Conservation (phyloP, 64 coral and sea anemone genomes). For the Montipora sp. region DNA sequence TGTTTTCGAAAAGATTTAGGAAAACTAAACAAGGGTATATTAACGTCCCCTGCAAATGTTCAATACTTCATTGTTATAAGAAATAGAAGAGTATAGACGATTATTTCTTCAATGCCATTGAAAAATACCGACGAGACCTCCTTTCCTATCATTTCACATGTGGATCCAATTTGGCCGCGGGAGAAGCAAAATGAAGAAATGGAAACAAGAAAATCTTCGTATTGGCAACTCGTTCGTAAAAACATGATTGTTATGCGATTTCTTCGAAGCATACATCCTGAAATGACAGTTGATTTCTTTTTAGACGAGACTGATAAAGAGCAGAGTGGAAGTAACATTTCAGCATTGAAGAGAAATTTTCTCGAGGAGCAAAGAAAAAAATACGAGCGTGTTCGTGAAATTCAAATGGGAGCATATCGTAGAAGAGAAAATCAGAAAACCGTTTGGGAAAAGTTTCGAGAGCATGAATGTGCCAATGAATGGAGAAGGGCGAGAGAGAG, state of each 20-base stretch:
- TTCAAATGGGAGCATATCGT: slow-evolving; percentile 3
- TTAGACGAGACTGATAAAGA: background rate
- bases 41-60: background rate
- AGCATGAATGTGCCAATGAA: background rate
- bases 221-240: slow-evolving; percentile 7
- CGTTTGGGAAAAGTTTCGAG: background rate
- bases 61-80: too few species aligned
- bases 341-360: slow-evolving; percentile 1
- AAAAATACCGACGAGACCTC: background rate
- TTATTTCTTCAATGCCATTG: background rate
- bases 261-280: slow-evolving; percentile 15
- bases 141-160: slow-evolving; percentile 19
- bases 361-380: slow-evolving; percentile 8
- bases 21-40: slow-evolving; percentile 10
- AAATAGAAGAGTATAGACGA: background rate
- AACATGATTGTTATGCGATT: slow-evolving; percentile 22
- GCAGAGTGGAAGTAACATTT: background rate
- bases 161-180: slow-evolving; percentile 24
- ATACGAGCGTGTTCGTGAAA: background rate
- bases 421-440: slow-evolving; percentile 6
- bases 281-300: background rate
- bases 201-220: background rate
- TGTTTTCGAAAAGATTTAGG: slow-evolving; percentile 10
- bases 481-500: background rate
- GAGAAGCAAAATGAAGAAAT: background rate